These are phyloP conservation scores for Drosophila neocordata DNA, from an alignment of 1,140 invertebrate species.

Conservation along the genomic window DNA sequence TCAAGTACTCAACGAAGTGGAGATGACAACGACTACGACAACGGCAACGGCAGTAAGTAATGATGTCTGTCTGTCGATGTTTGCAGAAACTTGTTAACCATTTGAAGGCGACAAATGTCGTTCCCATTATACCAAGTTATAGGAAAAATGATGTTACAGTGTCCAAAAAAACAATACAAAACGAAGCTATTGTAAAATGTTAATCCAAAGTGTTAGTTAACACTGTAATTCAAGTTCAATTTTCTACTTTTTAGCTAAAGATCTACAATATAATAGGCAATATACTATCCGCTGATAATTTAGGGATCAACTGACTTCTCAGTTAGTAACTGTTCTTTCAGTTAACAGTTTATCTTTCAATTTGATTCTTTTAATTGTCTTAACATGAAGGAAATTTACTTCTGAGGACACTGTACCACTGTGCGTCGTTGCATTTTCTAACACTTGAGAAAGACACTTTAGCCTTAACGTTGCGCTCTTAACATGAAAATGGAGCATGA, in stretches of 20 bases:
- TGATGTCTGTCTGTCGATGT: conserved; percentile 70
- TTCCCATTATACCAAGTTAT: conserved; percentile 59
- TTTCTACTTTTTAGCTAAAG: too few relatives aligned
- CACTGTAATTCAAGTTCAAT: too few relatives aligned
- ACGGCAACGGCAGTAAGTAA: conserved; percentile 55
- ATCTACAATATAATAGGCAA: too few relatives aligned
- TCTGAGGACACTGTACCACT: neutral
- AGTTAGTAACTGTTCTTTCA: too few relatives aligned
- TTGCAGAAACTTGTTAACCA: conserved; percentile 77
- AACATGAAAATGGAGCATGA: conserved; percentile 1
- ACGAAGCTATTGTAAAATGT: neutral
- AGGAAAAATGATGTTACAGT: conserved; percentile 7
- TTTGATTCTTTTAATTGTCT: too few relatives aligned
- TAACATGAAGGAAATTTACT: too few relatives aligned
- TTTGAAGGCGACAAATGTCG: conserved; percentile 75
- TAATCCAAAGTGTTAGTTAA: too few relatives aligned
- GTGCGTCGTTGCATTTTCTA: neutral
- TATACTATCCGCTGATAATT: too few relatives aligned
- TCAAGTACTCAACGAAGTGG: conserved; percentile 7
- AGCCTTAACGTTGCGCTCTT: neutral
- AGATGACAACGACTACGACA: conserved; percentile 11
- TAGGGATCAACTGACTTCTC: too few relatives aligned
- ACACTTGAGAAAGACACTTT: conserved; percentile 6
- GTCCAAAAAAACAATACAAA: neutral
- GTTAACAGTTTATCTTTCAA: too few relatives aligned